A percentile compares a stretch with the other conserved stretches of the same genome.
Conservation (phyloP, 2,888 invertebrate genomes). For the Sarcophaga variegata region DNA sequence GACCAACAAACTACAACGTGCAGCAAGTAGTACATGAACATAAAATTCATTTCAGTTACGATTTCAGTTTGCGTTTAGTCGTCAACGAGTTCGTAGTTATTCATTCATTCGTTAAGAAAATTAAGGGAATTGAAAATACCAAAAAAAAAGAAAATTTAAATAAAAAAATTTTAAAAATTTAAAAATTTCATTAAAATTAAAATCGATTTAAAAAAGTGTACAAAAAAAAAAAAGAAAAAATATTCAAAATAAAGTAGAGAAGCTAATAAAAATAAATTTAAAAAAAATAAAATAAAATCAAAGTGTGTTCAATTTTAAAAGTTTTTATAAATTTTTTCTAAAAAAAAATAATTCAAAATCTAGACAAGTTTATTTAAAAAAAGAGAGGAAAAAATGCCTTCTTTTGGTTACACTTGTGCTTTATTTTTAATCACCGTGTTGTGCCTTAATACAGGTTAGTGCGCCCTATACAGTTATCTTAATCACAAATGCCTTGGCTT, state of each 20-base stretch:
- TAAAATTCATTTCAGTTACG: slow-evolving; percentile 46
- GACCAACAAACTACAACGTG: slow-evolving; percentile 1
- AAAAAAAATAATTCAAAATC: slow-evolving; percentile 2
- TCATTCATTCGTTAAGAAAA: background rate
- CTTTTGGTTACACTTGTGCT: slow-evolving; percentile 71
- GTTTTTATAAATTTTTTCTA: background rate
- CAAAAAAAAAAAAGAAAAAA: background rate
- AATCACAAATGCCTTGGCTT: background rate
- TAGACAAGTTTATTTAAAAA: slow-evolving; percentile 14
- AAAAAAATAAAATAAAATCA: slow-evolving; percentile 1
- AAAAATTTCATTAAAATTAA: no score
- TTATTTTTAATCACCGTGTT: slow-evolving; percentile 71
- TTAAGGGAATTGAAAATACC: background rate
- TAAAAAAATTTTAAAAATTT: background rate
- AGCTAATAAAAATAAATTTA: background rate
- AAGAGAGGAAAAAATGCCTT: slow-evolving; percentile 37
- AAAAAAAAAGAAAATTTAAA: slow-evolving; percentile 3
- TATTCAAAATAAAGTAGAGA: background rate
- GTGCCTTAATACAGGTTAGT: slow-evolving; percentile 76
- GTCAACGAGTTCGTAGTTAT: slow-evolving; percentile 50
- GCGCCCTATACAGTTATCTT: no score
- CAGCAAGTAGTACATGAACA: slow-evolving; percentile 5
- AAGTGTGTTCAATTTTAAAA: background rate
- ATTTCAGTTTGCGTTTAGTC: slow-evolving; percentile 66
- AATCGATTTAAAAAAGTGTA: no score